phyloP scores from a whole-genome alignment of 1,140 invertebrate genomes.

The Cardiocondyla obscurior region DNA sequence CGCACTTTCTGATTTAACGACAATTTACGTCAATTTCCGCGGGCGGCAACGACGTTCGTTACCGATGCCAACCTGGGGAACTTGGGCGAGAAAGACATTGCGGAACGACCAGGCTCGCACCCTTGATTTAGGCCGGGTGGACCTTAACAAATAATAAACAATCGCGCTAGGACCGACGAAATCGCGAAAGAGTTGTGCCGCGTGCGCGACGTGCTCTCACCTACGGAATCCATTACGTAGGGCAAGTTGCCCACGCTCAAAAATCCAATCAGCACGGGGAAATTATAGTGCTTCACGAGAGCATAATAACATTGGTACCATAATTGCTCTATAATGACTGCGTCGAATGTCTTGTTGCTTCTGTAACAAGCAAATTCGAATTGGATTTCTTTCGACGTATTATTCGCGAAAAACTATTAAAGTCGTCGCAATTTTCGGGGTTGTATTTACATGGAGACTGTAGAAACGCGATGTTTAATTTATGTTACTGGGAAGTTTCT shows the following conservation, averaged over 20 bases:
- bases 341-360: slow-evolving; percentile 75
- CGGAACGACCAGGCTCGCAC: not conserved
- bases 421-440: slow-evolving; percentile 21
- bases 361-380: slow-evolving; percentile 46
- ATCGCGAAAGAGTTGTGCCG: not conserved
- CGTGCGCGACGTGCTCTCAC: slow-evolving; percentile 65
- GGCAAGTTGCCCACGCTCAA: slow-evolving; percentile 80
- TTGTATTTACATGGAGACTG: not conserved
- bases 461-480: not conserved
- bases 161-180: slow-evolving; percentile 4
- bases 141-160: slow-evolving; percentile 25
- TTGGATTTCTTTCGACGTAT: slow-evolving; percentile 21
- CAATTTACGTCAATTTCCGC: slow-evolving; percentile 75
- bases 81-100: slow-evolving; percentile 14
- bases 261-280: slow-evolving; percentile 78
- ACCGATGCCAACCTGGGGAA: not conserved
- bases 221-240: slow-evolving; percentile 80
- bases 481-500: not conserved
- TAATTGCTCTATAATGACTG: slow-evolving; percentile 79
- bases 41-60: slow-evolving; percentile 57
- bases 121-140: not conserved
- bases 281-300: slow-evolving; percentile 78
- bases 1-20: slow-evolving; percentile 74
- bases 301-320: slow-evolving; percentile 81
- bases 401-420: slow-evolving; percentile 17